Evolutionary conservation across 2,113 vertebrate genomes (phyloP).

Genomic region (Cyanistes caeruleus): DNA sequence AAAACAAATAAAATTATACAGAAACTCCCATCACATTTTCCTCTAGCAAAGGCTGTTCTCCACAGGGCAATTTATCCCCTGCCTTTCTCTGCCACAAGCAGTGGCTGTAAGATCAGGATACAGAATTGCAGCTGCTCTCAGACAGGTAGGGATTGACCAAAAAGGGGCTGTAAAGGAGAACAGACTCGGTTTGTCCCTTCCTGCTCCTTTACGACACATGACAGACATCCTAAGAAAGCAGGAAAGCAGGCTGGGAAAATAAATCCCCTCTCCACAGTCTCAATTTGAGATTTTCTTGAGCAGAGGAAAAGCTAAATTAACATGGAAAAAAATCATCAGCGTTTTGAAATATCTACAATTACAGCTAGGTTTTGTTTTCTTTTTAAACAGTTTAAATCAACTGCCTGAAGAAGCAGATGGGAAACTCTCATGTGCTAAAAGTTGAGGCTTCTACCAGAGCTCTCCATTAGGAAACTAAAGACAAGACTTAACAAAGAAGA

Average conservation of each 20-base stretch:
- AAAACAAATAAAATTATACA: neutral
- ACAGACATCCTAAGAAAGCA: neutral
- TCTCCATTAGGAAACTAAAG: neutral
- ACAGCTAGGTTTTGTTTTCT: slow-evolving; percentile 30
- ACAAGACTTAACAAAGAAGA: neutral
- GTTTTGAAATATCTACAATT: slow-evolving; percentile 34
- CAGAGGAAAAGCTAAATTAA: slow-evolving; percentile 21
- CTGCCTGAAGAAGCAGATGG: neutral
- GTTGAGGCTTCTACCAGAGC: neutral
- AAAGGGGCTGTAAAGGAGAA: neutral
- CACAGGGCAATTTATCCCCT: neutral
- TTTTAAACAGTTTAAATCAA: slow-evolving; percentile 47
- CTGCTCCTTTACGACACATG: neutral
- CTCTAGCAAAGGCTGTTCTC: neutral
- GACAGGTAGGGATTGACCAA: neutral
- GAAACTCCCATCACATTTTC: rapidly evolving
- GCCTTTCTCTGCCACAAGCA: neutral
- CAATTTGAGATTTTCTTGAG: neutral
- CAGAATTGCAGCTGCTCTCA: neutral
- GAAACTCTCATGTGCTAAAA: neutral
- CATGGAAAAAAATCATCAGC: neutral
- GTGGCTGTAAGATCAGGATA: neutral
- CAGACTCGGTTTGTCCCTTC: neutral
- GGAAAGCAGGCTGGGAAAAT: slow-evolving; percentile 6
- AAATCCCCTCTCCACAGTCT: neutral